These are phyloP conservation scores for Mantis religiosa DNA, from an alignment of 2,888 invertebrate genomes.

Conservation along the genomic window DNA sequence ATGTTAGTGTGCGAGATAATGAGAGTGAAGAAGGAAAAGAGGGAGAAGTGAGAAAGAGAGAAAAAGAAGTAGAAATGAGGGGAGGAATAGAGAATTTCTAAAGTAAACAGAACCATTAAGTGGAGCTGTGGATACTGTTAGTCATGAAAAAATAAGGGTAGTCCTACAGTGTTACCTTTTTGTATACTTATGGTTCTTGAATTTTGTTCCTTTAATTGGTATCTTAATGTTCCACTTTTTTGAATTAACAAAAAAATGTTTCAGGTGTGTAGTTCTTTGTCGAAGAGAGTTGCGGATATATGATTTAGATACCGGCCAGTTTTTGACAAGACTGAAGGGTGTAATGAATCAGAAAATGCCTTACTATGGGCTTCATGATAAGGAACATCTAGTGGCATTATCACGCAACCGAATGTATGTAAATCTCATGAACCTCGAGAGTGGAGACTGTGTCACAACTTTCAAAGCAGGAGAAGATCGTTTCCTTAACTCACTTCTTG, in stretches of 20 bases:
- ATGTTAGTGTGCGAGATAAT: no score
- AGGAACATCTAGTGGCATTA: constrained; percentile 73
- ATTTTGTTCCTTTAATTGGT: neutral
- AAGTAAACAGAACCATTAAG: no score
- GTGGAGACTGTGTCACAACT: constrained; percentile 77
- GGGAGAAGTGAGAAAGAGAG: no score
- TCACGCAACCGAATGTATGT: constrained; percentile 86
- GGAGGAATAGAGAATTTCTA: no score
- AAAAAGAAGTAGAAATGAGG: no score
- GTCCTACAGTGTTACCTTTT: no score
- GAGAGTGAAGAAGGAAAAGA: no score
- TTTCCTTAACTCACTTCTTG: constrained; percentile 80
- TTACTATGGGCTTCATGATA: constrained; percentile 78
- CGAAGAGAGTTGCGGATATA: constrained; percentile 75
- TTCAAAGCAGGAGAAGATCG: constrained; percentile 89
- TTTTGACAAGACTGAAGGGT: constrained; percentile 53
- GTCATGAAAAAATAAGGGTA: no score
- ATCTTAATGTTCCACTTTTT: neutral
- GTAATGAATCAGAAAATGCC: constrained; percentile 94
- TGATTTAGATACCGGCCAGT: constrained; percentile 67
- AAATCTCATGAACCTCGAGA: constrained; percentile 78
- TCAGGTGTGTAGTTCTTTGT: constrained; percentile 56
- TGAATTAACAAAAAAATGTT: constrained; percentile 33
- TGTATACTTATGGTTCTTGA: neutral
- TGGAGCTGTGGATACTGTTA: no score